Evolutionary conservation across 2,797 vertebrate genomes (phyloP).

Genomic region (Cossypha caffra): DNA sequence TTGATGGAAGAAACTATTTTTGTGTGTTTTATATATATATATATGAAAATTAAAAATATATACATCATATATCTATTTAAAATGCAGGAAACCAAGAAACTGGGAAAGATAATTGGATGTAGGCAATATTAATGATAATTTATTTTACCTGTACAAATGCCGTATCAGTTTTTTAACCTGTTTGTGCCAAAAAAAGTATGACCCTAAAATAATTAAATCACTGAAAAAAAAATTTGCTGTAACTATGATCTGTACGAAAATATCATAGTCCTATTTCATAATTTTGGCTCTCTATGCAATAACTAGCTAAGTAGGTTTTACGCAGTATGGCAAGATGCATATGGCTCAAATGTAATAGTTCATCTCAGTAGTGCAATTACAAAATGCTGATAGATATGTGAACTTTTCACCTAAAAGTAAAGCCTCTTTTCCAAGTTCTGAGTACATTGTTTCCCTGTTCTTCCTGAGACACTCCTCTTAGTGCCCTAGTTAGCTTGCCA

Average conservation of each 20-base stretch:
- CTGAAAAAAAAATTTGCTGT: neutral
- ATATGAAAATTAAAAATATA: neutral
- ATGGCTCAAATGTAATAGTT: constrained; percentile 2
- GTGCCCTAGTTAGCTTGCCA: constrained; percentile 65
- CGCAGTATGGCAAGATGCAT: neutral
- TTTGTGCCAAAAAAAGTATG: constrained; percentile 14
- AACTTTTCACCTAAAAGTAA: constrained; percentile 71
- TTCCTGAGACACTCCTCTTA: constrained; percentile 44
- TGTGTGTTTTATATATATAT: neutral
- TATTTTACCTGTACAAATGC: neutral
- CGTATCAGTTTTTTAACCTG: neutral
- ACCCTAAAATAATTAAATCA: constrained; percentile 48
- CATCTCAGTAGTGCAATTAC: constrained; percentile 12
- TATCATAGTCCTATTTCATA: constrained; percentile 2
- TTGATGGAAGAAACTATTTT: neutral
- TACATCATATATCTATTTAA: neutral
- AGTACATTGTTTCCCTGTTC: constrained; percentile 24
- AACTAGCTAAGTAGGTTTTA: constrained; percentile 21
- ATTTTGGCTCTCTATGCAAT: constrained; percentile 19
- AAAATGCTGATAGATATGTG: constrained; percentile 53
- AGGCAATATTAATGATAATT: neutral
- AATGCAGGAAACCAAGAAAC: neutral
- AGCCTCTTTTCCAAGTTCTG: constrained; percentile 58
- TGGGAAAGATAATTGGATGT: neutral
- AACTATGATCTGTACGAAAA: neutral